Evolutionary conservation across 1,140 invertebrate species (phyloP).

Genomic region (Phocides pigmalion): DNA sequence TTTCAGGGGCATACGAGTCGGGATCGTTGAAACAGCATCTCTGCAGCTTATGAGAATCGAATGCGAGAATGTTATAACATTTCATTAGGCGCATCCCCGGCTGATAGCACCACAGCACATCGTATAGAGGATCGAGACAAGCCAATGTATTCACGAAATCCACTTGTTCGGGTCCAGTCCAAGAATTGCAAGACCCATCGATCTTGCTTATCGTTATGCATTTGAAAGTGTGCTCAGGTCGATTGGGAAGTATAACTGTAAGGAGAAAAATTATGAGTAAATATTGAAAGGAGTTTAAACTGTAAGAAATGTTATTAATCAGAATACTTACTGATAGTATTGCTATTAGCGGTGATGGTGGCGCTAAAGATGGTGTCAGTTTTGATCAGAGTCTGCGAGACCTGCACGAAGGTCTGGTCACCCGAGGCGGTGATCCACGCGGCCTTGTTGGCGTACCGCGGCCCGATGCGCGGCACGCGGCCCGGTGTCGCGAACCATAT

Average conservation of each 20-base stretch:
- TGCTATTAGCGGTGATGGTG: constrained; percentile 94
- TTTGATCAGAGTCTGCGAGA: constrained; percentile 96
- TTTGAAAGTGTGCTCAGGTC: constrained; percentile 89
- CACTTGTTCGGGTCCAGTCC: constrained; percentile 90
- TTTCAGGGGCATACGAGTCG: constrained; percentile 51
- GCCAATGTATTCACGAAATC: constrained; percentile 90
- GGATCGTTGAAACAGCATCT: constrained; percentile 64
- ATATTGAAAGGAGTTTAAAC: background rate
- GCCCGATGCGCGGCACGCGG: constrained; percentile 91
- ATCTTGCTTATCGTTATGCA: constrained; percentile 93
- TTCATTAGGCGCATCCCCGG: constrained; percentile 88
- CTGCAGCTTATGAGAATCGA: constrained; percentile 68
- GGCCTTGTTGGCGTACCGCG: constrained; percentile 91
- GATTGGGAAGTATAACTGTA: constrained; percentile 88
- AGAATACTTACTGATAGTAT: constrained; percentile 88
- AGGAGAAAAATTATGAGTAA: constrained; percentile 46
- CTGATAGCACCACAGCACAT: constrained; percentile 93
- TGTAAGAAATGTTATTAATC: background rate
- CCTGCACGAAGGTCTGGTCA: constrained; percentile 97
- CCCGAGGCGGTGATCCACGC: constrained; percentile 97
- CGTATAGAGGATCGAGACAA: constrained; percentile 94
- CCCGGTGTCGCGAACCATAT: constrained; percentile 93
- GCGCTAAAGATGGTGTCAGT: constrained; percentile 93
- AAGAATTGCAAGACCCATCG: constrained; percentile 93
- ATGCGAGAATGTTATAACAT: constrained; percentile 92